Conservation (phyloP, 2,797 vertebrate species). For the Hyperoplus immaculatus region DNA sequence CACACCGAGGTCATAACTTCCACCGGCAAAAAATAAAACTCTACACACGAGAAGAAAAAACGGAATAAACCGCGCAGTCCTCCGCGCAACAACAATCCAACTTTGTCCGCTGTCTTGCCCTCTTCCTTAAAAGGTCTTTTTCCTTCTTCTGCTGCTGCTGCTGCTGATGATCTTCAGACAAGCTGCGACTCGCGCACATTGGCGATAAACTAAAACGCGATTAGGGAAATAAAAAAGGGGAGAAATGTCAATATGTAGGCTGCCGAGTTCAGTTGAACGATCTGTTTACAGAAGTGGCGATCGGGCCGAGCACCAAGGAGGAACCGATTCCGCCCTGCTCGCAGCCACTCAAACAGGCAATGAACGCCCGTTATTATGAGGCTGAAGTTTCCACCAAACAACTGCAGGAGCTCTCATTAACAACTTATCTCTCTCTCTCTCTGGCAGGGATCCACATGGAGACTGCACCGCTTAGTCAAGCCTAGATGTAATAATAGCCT, state of each 20-base stretch:
- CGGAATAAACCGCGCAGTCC: not conserved
- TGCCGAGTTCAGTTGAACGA: not conserved
- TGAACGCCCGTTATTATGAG: not conserved
- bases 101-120: not conserved
- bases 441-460: constrained; percentile 46
- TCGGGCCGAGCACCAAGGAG: constrained; percentile 21
- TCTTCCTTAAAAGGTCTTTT: constrained; percentile 53
- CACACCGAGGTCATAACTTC: constrained; percentile 92
- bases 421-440: constrained; percentile 21
- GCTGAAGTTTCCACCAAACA: constrained; percentile 27
- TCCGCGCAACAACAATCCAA: constrained; percentile 26
- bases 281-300: not conserved
- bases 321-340: constrained; percentile 48
- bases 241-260: constrained; percentile 22
- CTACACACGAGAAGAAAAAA: not conserved
- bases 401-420: constrained; percentile 34
- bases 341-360: constrained; percentile 16
- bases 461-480: constrained; percentile 40
- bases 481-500: constrained; percentile 20
- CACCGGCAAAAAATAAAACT: not conserved
- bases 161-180: constrained; percentile 40
- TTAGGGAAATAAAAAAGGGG: not conserved
- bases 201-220: constrained; percentile 33
- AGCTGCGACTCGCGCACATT: constrained; percentile 69
- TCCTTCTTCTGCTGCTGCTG: not conserved